A percentile compares a stretch with the other conserved stretches of the same genome.
Evolutionary conservation across 1,140 invertebrate species (phyloP).

Genomic region (Glomeris maerens): DNA sequence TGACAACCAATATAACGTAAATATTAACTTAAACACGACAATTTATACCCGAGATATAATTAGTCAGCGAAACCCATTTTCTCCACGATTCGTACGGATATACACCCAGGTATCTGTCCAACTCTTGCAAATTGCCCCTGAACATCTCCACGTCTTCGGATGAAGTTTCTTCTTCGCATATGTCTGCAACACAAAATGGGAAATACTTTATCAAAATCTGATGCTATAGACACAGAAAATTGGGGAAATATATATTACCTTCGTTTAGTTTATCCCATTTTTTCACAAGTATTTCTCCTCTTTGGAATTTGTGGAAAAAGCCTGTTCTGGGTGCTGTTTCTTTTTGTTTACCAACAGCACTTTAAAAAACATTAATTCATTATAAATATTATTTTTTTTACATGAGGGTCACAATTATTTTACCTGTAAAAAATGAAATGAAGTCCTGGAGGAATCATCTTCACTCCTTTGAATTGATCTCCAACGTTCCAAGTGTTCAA

Average conservation of each 20-base stretch:
- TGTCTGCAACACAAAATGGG: conserved; percentile 24
- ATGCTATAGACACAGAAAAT: conserved; percentile 3
- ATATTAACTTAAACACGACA: too few relatives aligned
- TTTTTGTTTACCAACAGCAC: conserved; percentile 39
- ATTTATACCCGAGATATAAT: conserved; percentile 50
- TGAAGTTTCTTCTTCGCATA: conserved; percentile 32
- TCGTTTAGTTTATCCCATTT: conserved; percentile 55
- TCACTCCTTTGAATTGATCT: conserved; percentile 83
- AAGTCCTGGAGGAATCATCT: conserved; percentile 95
- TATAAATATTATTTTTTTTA: not conserved
- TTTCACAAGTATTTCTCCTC: conserved; percentile 66
- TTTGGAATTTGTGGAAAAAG: conserved; percentile 75
- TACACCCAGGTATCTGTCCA: conserved; percentile 69
- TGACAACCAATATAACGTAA: not conserved
- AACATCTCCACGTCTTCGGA: conserved; percentile 35
- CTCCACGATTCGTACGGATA: conserved; percentile 83
- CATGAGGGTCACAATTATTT: conserved; percentile 11
- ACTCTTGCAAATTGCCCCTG: conserved; percentile 52
- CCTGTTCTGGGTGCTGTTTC: conserved; percentile 56
- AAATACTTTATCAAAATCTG: conserved; percentile 2
- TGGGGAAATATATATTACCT: conserved; percentile 19
- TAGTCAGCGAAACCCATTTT: conserved; percentile 70
- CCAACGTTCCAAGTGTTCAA: conserved; percentile 85
- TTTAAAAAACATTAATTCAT: conserved; percentile 26
- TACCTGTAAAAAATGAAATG: conserved; percentile 87